Evolutionary conservation across 2,797 vertebrate genomes (phyloP).

Genomic region (Hypotaenidia okinawae): DNA sequence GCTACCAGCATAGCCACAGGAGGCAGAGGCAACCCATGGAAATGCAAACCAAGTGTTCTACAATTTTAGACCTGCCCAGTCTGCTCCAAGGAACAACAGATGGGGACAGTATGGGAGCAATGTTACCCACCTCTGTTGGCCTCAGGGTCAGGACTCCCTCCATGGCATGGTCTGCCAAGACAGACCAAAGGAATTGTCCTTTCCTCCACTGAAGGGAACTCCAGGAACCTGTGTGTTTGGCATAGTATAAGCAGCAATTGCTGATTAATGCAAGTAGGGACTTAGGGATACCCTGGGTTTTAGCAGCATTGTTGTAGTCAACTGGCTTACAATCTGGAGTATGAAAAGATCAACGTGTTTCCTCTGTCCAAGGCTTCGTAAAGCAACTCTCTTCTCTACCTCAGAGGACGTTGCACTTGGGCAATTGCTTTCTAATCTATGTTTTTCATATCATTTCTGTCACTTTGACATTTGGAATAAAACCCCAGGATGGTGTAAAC

Average conservation of each 20-base stretch:
- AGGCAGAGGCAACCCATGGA: fast-evolving
- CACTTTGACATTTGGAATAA: constrained; percentile 43
- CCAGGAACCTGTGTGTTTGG: not conserved
- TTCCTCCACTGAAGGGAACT: not conserved
- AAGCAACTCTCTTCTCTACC: not conserved
- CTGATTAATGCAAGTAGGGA: not conserved
- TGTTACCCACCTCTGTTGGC: fast-evolving
- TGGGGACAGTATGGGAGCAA: not conserved
- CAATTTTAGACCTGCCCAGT: not conserved
- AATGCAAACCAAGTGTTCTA: not conserved
- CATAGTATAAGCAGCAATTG: fast-evolving
- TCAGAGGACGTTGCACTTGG: not conserved
- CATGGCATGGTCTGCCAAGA: not conserved
- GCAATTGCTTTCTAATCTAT: constrained; percentile 43
- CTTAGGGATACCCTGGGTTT: not conserved
- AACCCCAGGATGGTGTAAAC: constrained; percentile 15
- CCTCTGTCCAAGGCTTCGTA: not conserved
- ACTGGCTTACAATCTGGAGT: not conserved
- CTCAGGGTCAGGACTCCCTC: not conserved
- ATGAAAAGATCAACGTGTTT: not conserved
- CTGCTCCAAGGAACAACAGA: not conserved
- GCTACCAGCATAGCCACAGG: not conserved
- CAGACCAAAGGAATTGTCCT: not conserved
- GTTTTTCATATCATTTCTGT: not conserved
- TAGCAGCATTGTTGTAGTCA: not conserved